phyloP scores from a whole-genome alignment of 2,113 vertebrate species.

The Salvelinus namaycush region DNA sequence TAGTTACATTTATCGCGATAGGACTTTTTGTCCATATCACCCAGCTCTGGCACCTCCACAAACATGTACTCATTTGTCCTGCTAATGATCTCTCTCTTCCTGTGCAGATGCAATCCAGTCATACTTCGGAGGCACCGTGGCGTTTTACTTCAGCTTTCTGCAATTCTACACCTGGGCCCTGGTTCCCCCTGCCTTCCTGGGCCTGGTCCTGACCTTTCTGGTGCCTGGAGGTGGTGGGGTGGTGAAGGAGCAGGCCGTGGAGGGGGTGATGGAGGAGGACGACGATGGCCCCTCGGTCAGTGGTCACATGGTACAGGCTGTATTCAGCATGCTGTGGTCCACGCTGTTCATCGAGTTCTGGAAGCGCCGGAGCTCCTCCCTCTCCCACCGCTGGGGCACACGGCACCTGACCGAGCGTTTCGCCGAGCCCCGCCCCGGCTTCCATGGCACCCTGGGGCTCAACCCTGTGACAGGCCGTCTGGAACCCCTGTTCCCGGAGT shows the following conservation, averaged over 20 bases:
- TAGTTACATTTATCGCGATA: too few relatives aligned
- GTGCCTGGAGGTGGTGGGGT: conserved; percentile 55
- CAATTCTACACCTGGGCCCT: conserved; percentile 82
- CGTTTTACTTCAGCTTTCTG: conserved; percentile 81
- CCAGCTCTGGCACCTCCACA: neutral
- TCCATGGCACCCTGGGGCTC: conserved; percentile 67
- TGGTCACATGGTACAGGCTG: conserved; percentile 74
- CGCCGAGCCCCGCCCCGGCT: conserved; percentile 74
- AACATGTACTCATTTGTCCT: neutral
- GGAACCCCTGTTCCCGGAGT: conserved; percentile 77
- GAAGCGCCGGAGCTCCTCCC: conserved; percentile 74
- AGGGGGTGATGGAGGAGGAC: neutral
- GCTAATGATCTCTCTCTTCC: neutral
- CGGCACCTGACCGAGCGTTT: conserved; percentile 70
- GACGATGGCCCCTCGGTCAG: conserved; percentile 44
- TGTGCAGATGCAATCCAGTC: conserved; percentile 71
- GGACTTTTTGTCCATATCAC: too few relatives aligned
- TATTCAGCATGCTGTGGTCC: conserved; percentile 82
- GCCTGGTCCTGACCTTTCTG: conserved; percentile 62
- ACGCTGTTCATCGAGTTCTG: conserved; percentile 79
- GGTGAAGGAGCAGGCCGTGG: conserved; percentile 45
- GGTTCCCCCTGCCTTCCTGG: conserved; percentile 72
- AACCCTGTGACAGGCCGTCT: conserved; percentile 74
- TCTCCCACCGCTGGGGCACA: conserved; percentile 78
- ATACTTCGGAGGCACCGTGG: conserved; percentile 76